A percentile compares a stretch with the other conserved stretches of the same genome.
phyloP scores from a whole-genome alignment of 92 coral and sea anemone species.

The Porites rus region DNA sequence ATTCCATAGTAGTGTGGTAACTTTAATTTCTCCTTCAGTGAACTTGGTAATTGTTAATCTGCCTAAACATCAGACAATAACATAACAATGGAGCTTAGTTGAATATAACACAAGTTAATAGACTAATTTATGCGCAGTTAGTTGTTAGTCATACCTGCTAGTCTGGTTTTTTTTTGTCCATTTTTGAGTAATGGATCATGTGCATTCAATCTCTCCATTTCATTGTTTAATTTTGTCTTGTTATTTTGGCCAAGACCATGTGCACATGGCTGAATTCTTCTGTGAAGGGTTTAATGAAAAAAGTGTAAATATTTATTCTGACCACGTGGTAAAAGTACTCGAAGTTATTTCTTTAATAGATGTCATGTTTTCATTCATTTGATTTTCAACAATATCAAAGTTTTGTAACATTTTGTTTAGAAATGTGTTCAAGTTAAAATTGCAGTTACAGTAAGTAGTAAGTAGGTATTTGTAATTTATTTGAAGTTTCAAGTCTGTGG shows the following conservation, averaged over 20 bases:
- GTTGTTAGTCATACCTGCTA: neutral
- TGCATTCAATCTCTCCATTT: neutral
- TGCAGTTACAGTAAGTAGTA: neutral
- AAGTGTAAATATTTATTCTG: constrained; percentile 19
- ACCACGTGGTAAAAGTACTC: constrained; percentile 27
- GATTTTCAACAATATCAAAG: neutral
- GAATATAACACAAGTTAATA: neutral
- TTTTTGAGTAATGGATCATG: no score
- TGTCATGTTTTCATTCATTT: neutral
- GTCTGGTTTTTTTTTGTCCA: neutral
- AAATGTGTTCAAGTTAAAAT: neutral
- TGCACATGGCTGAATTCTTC: constrained; percentile 4
- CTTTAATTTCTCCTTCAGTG: neutral
- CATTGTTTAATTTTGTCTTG: neutral
- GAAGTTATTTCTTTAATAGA: neutral
- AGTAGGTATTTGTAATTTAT: no score
- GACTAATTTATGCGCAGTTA: constrained; percentile 11
- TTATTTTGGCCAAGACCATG: neutral
- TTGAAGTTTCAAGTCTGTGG: no score
- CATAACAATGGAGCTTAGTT: neutral
- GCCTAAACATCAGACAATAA: neutral
- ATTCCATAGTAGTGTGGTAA: neutral
- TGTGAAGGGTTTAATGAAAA: neutral
- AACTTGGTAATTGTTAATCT: neutral
- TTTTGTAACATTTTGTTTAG: no score